phyloP scores from a whole-genome alignment of 2,888 invertebrate genomes.

The Reticulitermes lucifugus region DNA sequence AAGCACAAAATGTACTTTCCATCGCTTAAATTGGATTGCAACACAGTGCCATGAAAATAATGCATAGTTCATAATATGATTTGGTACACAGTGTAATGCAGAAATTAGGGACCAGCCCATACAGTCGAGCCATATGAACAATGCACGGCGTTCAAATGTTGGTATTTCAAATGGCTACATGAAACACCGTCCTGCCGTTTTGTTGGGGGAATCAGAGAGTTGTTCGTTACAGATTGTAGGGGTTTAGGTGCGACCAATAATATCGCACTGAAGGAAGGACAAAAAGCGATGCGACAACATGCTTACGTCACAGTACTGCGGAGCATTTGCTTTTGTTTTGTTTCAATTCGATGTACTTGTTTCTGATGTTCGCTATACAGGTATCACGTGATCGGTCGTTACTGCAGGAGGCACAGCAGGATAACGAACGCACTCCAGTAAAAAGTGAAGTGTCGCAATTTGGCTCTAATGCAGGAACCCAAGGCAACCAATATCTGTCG shows the following conservation, averaged over 20 bases:
- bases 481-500: too few relatives aligned
- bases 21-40: conserved; percentile 6
- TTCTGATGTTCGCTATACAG: not conserved
- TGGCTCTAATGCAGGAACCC: too few relatives aligned
- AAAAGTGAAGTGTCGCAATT: not conserved
- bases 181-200: not conserved
- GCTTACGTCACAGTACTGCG: not conserved
- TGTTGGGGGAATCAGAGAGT: not conserved
- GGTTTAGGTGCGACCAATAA: not conserved
- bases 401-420: not conserved
- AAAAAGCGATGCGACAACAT: not conserved
- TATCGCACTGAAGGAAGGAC: not conserved
- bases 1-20: conserved; percentile 6
- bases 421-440: not conserved
- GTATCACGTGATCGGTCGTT: not conserved
- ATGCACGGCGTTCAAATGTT: not conserved
- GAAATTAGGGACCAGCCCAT: not conserved
- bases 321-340: not conserved
- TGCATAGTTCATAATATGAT: not conserved
- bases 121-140: not conserved
- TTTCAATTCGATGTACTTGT: not conserved
- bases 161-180: not conserved
- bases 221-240: not conserved
- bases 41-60: not conserved
- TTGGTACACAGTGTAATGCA: not conserved